A percentile compares a stretch with the other conserved stretches of the same genome.
phyloP scores from a whole-genome alignment of 2,888 invertebrate species.

The Hydroisotoma schaefferi region DNA sequence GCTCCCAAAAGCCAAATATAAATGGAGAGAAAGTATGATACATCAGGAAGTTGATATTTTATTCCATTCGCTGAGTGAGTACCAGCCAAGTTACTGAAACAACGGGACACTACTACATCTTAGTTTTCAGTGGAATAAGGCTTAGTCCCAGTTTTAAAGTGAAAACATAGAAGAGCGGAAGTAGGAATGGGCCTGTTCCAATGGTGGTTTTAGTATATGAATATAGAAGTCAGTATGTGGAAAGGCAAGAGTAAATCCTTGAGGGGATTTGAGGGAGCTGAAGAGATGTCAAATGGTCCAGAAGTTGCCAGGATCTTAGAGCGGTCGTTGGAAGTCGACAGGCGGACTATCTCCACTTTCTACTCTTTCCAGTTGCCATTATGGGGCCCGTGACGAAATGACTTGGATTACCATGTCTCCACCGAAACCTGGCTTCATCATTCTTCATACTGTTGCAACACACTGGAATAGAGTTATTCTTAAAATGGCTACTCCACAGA shows the following conservation, averaged over 20 bases:
- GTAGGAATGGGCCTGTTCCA: background rate
- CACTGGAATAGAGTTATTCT: conserved; percentile 28
- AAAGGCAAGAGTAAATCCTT: conserved; percentile 43
- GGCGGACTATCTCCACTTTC: conserved; percentile 27
- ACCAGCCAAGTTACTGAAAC: background rate
- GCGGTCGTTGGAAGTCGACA: conserved; percentile 41
- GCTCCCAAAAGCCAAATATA: conserved; percentile 12
- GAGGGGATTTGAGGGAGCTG: conserved; percentile 47
- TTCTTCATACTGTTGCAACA: conserved; percentile 43
- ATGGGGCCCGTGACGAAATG: conserved; percentile 48
- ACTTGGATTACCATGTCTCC: conserved; percentile 49
- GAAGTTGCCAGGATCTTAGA: conserved; percentile 45
- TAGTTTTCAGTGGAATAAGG: too few relatives aligned
- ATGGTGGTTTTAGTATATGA: conserved; percentile 14
- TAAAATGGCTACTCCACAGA: too few relatives aligned
- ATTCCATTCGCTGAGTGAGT: background rate
- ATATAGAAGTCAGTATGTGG: conserved; percentile 41
- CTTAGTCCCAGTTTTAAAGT: too few relatives aligned
- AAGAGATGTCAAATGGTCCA: conserved; percentile 49
- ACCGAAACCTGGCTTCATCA: conserved; percentile 48
- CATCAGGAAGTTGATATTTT: background rate
- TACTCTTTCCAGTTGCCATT: conserved; percentile 17
- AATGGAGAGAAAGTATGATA: background rate
- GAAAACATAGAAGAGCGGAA: background rate
- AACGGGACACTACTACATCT: background rate